phyloP scores from a whole-genome alignment of 2,797 vertebrate genomes.

The Esox masquinongy region DNA sequence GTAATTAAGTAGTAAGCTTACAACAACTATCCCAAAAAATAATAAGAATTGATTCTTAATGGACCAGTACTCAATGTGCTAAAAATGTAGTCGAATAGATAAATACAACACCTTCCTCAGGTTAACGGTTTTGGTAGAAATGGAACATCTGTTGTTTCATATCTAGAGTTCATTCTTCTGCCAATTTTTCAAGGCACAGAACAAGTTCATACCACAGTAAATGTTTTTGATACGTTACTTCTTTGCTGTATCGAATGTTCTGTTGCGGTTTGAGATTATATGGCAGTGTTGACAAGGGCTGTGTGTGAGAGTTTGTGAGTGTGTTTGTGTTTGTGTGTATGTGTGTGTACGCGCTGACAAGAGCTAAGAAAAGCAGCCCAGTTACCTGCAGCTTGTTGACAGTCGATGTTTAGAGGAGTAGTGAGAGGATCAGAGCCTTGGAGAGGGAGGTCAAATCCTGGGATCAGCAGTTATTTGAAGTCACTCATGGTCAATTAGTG shows the following conservation, averaged over 20 bases:
- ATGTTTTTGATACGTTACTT: not conserved
- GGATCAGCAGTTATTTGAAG: no score
- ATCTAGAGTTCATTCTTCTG: not conserved
- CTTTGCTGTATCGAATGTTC: not conserved
- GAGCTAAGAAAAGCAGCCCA: no score
- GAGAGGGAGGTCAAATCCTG: no score
- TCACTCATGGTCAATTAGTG: no score
- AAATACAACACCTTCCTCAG: not conserved
- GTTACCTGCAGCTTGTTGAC: no score
- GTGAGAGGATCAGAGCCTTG: no score
- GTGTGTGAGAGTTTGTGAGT: no score
- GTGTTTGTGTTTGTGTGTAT: not conserved
- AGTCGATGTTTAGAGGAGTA: no score
- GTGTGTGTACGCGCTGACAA: not conserved
- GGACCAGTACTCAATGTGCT: not conserved
- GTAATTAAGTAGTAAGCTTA: not conserved
- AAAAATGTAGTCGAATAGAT: not conserved
- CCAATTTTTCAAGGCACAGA: not conserved
- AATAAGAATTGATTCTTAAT: not conserved
- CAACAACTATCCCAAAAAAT: not conserved
- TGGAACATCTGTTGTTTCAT: no score
- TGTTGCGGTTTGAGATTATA: not conserved
- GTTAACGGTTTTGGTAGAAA: not conserved
- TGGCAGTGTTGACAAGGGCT: no score
- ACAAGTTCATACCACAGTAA: not conserved